Conservation (phyloP, 1,140 invertebrate species). For the Scaptomyza hsui region DNA sequence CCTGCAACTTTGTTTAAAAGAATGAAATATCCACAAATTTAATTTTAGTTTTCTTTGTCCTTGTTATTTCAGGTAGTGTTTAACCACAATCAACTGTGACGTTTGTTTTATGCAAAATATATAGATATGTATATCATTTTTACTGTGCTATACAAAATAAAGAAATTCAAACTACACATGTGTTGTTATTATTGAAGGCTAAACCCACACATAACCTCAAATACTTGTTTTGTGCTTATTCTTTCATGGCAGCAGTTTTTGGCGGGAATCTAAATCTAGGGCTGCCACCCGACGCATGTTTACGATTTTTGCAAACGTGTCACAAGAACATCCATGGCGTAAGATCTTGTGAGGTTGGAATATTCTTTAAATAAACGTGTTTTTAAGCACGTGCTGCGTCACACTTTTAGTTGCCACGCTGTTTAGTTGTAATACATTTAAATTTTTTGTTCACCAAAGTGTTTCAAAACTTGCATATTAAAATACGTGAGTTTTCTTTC, state of each 20-base stretch:
- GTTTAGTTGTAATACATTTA: too few relatives aligned
- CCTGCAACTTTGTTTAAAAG: not conserved
- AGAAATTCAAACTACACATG: not conserved
- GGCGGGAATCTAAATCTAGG: constrained; percentile 1
- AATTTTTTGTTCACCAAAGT: not conserved
- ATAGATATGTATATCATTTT: not conserved
- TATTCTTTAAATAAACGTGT: not conserved
- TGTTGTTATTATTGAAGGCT: not conserved
- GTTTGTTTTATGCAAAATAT: not conserved
- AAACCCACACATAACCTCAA: constrained; percentile 23
- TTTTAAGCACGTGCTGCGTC: not conserved
- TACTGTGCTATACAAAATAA: constrained; percentile 20
- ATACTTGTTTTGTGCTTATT: not conserved
- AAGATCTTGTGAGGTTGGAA: not conserved
- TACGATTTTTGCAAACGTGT: not conserved
- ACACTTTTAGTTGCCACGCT: too few relatives aligned
- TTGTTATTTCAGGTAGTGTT: constrained; percentile 53
- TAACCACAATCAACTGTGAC: not conserved
- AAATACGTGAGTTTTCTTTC: not conserved
- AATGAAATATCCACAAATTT: not conserved
- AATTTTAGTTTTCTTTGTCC: not conserved
- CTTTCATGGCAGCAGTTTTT: constrained; percentile 2
- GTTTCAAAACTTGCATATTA: not conserved
- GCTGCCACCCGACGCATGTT: constrained; percentile 5
- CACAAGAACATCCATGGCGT: not conserved